Percentiles rank a stretch among this genome's conserved stretches.
phyloP scores from a whole-genome alignment of 2,113 vertebrate genomes.

The Cettia cetti region DNA sequence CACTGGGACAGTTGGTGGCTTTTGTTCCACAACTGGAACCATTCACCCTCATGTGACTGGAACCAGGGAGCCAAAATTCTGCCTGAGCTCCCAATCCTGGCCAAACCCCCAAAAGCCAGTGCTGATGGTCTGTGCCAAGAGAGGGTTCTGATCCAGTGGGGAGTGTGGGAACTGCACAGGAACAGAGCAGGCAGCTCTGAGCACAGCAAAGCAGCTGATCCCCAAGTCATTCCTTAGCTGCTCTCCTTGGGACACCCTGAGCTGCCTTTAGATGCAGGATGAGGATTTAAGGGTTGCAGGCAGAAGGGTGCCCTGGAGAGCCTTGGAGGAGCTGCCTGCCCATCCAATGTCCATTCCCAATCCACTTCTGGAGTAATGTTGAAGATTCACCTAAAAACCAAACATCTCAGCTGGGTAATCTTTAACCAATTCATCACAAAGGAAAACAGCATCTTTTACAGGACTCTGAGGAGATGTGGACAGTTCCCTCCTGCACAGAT shows the following conservation, averaged over 20 bases:
- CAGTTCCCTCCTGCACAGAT: slow-evolving; percentile 46
- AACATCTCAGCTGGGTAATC: background rate
- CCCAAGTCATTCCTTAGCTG: background rate
- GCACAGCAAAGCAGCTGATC: background rate
- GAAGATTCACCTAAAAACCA: background rate
- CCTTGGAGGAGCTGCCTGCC: background rate
- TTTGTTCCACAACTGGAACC: background rate
- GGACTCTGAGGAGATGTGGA: background rate
- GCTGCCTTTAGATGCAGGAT: background rate
- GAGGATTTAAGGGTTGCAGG: background rate
- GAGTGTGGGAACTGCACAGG: background rate
- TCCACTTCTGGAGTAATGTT: background rate
- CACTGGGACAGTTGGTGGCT: background rate
- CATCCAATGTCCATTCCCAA: background rate
- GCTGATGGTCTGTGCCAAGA: accelerated
- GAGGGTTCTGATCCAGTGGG: background rate
- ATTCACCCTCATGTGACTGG: background rate
- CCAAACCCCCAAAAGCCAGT: accelerated
- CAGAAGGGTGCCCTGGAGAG: background rate
- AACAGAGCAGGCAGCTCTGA: background rate
- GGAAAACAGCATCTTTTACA: background rate
- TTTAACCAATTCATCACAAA: background rate
- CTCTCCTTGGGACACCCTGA: background rate
- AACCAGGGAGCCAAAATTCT: background rate
- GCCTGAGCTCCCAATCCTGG: accelerated